Conservation (phyloP, 2,888 invertebrate genomes). For the Orthonevra nobilis region DNA sequence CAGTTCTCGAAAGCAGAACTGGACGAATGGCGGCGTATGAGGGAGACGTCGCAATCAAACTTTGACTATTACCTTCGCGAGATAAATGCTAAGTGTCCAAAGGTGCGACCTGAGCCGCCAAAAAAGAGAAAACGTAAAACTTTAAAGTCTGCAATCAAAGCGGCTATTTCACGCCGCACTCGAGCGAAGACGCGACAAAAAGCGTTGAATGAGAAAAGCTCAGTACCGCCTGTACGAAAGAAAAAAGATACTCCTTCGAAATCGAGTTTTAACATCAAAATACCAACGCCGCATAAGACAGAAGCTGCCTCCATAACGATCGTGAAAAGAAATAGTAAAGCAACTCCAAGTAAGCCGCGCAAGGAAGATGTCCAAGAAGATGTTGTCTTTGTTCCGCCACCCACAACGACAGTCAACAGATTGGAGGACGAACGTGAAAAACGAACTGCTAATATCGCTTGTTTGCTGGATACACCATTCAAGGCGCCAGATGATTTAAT, state of each 20-base stretch:
- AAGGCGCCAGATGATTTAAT: conserved; percentile 80
- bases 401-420: conserved; percentile 9
- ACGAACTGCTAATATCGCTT: conserved; percentile 74
- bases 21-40: conserved; percentile 75
- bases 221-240: background rate
- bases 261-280: conserved; percentile 73
- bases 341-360: background rate
- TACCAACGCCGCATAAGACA: conserved; percentile 73
- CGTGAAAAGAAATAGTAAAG: conserved; percentile 30
- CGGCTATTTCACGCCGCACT: background rate
- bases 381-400: background rate
- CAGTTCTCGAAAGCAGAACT: conserved; percentile 39
- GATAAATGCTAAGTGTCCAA: conserved; percentile 72
- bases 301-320: conserved; percentile 17
- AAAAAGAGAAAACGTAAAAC: conserved; percentile 65
- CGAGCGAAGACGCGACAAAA: conserved; percentile 26
- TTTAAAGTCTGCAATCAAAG: background rate
- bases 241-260: conserved; percentile 46
- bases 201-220: conserved; percentile 25
- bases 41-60: conserved; percentile 72
- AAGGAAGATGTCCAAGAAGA: background rate
- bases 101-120: conserved; percentile 51
- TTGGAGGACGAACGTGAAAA: conserved; percentile 66
- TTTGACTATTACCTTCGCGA: conserved; percentile 77
- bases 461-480: conserved; percentile 83